A percentile compares a stretch with the other conserved stretches of the same genome.
Evolutionary conservation across 2,888 invertebrate species (phyloP).

Genomic region (Phoronis australis): DNA sequence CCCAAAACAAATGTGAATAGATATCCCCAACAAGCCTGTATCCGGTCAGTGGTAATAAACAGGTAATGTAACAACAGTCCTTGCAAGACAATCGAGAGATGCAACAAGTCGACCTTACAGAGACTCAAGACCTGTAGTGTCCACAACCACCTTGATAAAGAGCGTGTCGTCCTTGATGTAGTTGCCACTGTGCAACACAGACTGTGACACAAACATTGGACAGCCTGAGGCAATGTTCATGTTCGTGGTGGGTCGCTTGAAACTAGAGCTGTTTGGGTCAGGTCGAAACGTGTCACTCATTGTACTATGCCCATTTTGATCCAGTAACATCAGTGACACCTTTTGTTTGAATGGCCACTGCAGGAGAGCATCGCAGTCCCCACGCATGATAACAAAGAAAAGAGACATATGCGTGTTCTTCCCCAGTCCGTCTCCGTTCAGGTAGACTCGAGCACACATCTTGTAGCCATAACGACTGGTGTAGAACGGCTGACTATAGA

Average conservation of each 20-base stretch:
- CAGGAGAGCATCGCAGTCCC: slow-evolving; percentile 42
- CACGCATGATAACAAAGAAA: slow-evolving; percentile 47
- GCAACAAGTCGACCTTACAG: no score
- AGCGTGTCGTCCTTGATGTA: slow-evolving; percentile 35
- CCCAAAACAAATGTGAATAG: no score
- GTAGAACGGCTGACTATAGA: slow-evolving; percentile 48
- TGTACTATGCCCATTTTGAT: slow-evolving; percentile 31
- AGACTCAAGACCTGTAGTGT: slow-evolving; percentile 7
- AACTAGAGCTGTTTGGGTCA: slow-evolving; percentile 39
- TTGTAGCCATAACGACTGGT: slow-evolving; percentile 43
- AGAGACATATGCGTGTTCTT: slow-evolving; percentile 40
- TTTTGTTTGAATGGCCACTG: slow-evolving; percentile 44
- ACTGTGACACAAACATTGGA: slow-evolving; percentile 34
- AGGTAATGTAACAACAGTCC: no score
- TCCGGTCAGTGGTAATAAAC: no score
- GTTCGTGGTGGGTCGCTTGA: slow-evolving; percentile 32
- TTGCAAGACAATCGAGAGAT: no score
- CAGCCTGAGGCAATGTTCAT: slow-evolving; percentile 48
- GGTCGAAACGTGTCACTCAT: slow-evolving; percentile 41
- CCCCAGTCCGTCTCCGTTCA: slow-evolving; percentile 49
- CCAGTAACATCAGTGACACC: slow-evolving; percentile 39
- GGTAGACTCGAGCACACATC: slow-evolving; percentile 46
- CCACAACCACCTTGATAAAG: slow-evolving; percentile 32
- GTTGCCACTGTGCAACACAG: slow-evolving; percentile 22
- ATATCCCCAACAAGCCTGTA: no score